Evolutionary conservation across 1,140 invertebrate genomes (phyloP).

Genomic region (Drosophila lini): DNA sequence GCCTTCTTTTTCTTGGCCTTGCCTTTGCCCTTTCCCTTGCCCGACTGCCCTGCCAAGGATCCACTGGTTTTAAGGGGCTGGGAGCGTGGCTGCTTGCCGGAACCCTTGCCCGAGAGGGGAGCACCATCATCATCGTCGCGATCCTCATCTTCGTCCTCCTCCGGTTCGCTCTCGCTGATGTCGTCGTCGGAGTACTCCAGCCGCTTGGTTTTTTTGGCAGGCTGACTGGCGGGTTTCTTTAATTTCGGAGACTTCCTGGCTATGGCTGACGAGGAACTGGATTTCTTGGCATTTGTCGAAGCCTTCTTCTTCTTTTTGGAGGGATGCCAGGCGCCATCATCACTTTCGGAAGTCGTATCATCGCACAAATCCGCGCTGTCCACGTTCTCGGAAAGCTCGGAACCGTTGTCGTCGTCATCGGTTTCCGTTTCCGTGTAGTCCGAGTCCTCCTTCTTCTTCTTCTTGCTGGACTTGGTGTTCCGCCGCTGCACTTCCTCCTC

Average conservation of each 20-base stretch:
- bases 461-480: slow-evolving; percentile 62
- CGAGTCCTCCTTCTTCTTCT: slow-evolving; percentile 75
- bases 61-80: slow-evolving; percentile 63
- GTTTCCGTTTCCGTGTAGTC: slow-evolving; percentile 85
- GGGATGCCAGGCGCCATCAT: slow-evolving; percentile 76
- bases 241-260: slow-evolving; percentile 73
- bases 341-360: slow-evolving; percentile 78
- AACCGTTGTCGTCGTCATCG: slow-evolving; percentile 86
- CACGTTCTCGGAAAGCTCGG: slow-evolving; percentile 86
- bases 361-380: slow-evolving; percentile 86
- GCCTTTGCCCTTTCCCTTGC: slow-evolving; percentile 61
- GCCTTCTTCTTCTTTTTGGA: slow-evolving; percentile 72
- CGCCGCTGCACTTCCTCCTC: slow-evolving; percentile 65
- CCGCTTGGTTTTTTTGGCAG: slow-evolving; percentile 64
- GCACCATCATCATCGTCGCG: slow-evolving; percentile 60
- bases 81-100: slow-evolving; percentile 77
- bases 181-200: slow-evolving; percentile 80
- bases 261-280: slow-evolving; percentile 24
- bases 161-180: slow-evolving; percentile 77
- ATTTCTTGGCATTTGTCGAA: slow-evolving; percentile 37
- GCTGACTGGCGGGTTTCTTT: slow-evolving; percentile 49
- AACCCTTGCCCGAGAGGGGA: slow-evolving; percentile 66
- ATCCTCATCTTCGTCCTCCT: slow-evolving; percentile 75
- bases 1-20: slow-evolving; percentile 69
- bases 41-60: slow-evolving; percentile 39